phyloP scores from a whole-genome alignment of 2,113 vertebrate species.

The Edolisoma coerulescens region DNA sequence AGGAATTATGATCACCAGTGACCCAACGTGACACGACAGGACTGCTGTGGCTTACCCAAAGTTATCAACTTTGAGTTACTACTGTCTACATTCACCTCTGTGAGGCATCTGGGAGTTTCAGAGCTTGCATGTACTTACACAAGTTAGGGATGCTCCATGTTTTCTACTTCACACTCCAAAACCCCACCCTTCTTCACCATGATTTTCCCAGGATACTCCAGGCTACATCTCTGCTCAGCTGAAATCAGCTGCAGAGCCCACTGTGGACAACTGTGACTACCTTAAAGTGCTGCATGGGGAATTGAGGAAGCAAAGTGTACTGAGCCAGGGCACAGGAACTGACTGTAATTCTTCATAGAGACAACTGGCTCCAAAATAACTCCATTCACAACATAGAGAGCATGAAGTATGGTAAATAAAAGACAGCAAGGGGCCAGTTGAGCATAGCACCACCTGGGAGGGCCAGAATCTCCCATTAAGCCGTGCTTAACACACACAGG shows the following conservation, averaged over 20 bases:
- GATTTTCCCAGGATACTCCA: neutral
- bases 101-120: neutral
- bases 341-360: neutral
- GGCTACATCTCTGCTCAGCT: neutral
- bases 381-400: neutral
- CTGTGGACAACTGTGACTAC: neutral
- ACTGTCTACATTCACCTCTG: neutral
- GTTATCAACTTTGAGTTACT: neutral
- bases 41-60: neutral
- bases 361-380: neutral
- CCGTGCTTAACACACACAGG: neutral
- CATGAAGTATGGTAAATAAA: neutral
- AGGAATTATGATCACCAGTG: neutral
- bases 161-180: neutral
- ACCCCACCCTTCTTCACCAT: neutral
- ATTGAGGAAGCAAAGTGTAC: neutral
- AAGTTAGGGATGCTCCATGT: neutral
- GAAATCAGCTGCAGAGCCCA: neutral
- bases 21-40: neutral
- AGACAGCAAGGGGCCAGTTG: neutral
- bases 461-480: neutral
- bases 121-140: neutral
- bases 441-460: neutral
- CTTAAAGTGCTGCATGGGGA: neutral
- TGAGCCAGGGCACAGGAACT: neutral